phyloP scores from a whole-genome alignment of 2,888 invertebrate genomes.

The Seladonia tumulorum region DNA sequence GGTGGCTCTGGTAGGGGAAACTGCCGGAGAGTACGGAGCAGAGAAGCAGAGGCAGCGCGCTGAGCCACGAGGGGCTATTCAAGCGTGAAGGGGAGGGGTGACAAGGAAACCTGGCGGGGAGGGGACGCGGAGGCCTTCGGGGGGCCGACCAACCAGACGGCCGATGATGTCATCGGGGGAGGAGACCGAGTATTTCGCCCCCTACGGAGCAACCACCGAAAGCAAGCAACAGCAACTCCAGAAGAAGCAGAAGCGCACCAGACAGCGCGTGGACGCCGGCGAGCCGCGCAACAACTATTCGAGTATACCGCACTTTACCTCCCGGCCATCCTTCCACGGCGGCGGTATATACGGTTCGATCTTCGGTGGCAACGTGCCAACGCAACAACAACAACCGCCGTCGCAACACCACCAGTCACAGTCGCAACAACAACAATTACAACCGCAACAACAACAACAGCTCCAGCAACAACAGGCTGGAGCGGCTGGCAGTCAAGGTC shows the following conservation, averaged over 20 bases:
- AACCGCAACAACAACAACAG: conserved; percentile 75
- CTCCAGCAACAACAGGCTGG: conserved; percentile 83
- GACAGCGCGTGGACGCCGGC: conserved; percentile 98
- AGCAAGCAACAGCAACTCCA: conserved; percentile 88
- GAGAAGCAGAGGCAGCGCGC: conserved; percentile 85
- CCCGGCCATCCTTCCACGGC: conserved; percentile 93
- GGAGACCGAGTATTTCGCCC: conserved; percentile 97
- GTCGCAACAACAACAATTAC: conserved; percentile 65
- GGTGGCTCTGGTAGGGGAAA: conserved; percentile 74
- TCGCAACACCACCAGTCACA: conserved; percentile 75
- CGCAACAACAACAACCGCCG: conserved; percentile 68
- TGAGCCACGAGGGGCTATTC: conserved; percentile 89
- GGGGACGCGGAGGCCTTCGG: conserved; percentile 92
- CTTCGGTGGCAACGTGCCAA: conserved; percentile 88
- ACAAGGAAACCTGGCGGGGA: conserved; percentile 86
- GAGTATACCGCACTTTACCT: conserved; percentile 91
- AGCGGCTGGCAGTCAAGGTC: conserved; percentile 81
- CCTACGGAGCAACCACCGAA: conserved; percentile 91
- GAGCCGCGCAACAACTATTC: conserved; percentile 97
- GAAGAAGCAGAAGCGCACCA: conserved; percentile 96
- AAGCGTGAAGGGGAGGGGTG: conserved; percentile 88
- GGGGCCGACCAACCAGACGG: conserved; percentile 89
- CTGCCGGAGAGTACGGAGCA: conserved; percentile 68
- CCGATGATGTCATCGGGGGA: conserved; percentile 99
- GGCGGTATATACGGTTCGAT: conserved; percentile 95